Evolutionary conservation across 2,113 vertebrate genomes (phyloP).

Genomic region (Oncorhynchus nerka): DNA sequence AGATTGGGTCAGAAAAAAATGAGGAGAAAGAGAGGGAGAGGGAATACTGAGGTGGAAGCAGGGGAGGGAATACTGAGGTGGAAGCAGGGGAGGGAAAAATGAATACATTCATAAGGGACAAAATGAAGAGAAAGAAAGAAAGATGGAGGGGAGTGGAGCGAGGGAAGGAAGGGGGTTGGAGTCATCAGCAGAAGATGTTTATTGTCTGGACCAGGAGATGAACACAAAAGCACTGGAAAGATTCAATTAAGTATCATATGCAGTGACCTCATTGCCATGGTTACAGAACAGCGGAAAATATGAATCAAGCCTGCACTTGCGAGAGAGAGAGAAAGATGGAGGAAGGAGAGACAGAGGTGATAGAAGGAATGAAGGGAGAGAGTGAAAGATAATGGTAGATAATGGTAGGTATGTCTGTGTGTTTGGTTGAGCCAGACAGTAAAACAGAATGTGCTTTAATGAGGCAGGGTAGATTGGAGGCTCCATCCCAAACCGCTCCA

Average conservation of each 20-base stretch:
- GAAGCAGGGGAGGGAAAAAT: constrained; percentile 59
- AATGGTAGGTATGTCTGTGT: constrained; percentile 43
- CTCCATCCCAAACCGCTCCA: constrained; percentile 20
- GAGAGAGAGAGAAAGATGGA: constrained; percentile 59
- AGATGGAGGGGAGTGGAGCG: constrained; percentile 42
- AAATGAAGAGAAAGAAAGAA: constrained; percentile 55
- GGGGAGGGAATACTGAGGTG: constrained; percentile 51
- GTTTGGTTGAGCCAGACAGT: constrained; percentile 2
- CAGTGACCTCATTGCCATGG: constrained; percentile 99
- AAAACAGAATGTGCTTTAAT: constrained; percentile 44
- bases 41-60: constrained; percentile 51
- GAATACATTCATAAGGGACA: constrained; percentile 68
- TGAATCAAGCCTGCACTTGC: constrained; percentile 91
- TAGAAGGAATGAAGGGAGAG: constrained; percentile 11
- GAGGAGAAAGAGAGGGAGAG: constrained; percentile 41
- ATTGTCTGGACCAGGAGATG: constrained; percentile 76
- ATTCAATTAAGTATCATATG: constrained; percentile 99
- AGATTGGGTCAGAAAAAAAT: constrained; percentile 54
- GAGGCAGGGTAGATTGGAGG: constrained; percentile 32
- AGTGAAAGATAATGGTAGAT: constrained; percentile 28
- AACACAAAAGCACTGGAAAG: constrained; percentile 88
- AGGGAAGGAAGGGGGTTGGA: constrained; percentile 58
- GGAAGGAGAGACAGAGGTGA: constrained; percentile 49
- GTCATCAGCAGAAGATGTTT: constrained; percentile 74
- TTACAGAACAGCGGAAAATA: constrained; percentile 98